Evolutionary conservation across 2,888 invertebrate species (phyloP).

Genomic region (Drosophila colorata): DNA sequence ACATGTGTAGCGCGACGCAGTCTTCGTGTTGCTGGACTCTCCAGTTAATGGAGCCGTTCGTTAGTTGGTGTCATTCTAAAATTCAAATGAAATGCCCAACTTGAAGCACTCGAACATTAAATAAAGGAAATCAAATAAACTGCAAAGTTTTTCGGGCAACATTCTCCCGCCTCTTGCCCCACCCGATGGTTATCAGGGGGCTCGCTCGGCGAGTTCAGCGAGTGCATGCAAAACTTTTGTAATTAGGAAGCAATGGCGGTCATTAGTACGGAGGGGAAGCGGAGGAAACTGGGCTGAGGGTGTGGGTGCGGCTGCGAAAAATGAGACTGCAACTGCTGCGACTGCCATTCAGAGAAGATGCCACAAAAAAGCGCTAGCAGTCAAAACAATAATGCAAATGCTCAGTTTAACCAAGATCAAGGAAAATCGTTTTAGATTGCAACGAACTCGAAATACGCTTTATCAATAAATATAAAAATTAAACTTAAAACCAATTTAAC

Average conservation of each 20-base stretch:
- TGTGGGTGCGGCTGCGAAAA: background rate
- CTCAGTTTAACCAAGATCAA: constrained; percentile 37
- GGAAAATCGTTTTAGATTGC: constrained; percentile 4
- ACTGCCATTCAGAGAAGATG: constrained; percentile 39
- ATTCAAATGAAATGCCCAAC: constrained; percentile 56
- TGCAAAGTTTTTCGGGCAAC: constrained; percentile 51
- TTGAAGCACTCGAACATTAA: constrained; percentile 68
- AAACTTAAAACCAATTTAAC: no score
- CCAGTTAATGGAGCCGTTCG: constrained; percentile 68
- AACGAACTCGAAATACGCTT: constrained; percentile 31
- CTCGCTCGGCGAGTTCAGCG: constrained; percentile 36
- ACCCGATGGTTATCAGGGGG: background rate
- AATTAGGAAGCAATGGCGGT: constrained; percentile 82
- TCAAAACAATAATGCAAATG: constrained; percentile 78
- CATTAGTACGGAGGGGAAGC: constrained; percentile 68
- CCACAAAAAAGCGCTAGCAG: constrained; percentile 67
- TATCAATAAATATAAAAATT: background rate
- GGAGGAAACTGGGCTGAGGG: background rate
- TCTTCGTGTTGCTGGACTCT: constrained; percentile 36
- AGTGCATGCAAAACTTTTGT: constrained; percentile 80
- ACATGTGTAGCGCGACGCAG: constrained; percentile 59
- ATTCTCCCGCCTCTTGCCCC: background rate
- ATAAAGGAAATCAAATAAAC: constrained; percentile 76
- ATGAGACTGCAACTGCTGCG: constrained; percentile 3
- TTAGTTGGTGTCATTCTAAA: constrained; percentile 45